Base-by-base conservation (phyloP, 2,888 invertebrate genomes). In the Gibbula magus region DNA sequence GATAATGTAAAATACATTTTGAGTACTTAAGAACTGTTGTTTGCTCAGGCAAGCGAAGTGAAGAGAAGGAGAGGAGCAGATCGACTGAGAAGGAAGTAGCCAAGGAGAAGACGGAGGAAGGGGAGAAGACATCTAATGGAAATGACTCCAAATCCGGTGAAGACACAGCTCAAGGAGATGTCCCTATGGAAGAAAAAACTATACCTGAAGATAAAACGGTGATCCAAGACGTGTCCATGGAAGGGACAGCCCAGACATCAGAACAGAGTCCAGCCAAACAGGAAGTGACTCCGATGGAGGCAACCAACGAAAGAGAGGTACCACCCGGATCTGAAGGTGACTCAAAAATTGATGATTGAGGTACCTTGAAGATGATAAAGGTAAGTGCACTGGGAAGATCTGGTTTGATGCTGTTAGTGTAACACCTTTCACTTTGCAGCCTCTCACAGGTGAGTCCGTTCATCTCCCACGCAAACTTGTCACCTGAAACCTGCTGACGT, bases 361-460 rank as follows among this genome's bases (percentile, higher is more conserved):
- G 61, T 61, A 61, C 61, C 61, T 61, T 61, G 61, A 61, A 61
- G 61, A 61, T 29, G 29, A 29, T 25, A 61, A 25, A 61, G 61
- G 61, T 61, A 61, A 61, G 61, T 61, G 29, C 25, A 61, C 56
- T 25, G 29, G 16, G 61, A 29, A 2, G 61, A 29, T 25, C 13
- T 2, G 4, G 16, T 16, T 61, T 61, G 61, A 25, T 61, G 61
- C 61, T 61, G 61, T 61, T 61, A 61, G 61, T n/a, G 61, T 61
- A 61, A 61, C 56, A 13, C 29, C 61, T 61, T 61, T 61, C 61
- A 61, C 61, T 61, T 61, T 61, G 29, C 61, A 61, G 61, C 61
- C 13, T 25, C 45, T 45, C 25, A 61, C 61, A 61, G 61, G 61
- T 61, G 61, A 61, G 61, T 61, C 25, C 22, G 29, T 45, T 45